phyloP scores from a whole-genome alignment of 2,888 invertebrate species.

The Drosophila rubida region DNA sequence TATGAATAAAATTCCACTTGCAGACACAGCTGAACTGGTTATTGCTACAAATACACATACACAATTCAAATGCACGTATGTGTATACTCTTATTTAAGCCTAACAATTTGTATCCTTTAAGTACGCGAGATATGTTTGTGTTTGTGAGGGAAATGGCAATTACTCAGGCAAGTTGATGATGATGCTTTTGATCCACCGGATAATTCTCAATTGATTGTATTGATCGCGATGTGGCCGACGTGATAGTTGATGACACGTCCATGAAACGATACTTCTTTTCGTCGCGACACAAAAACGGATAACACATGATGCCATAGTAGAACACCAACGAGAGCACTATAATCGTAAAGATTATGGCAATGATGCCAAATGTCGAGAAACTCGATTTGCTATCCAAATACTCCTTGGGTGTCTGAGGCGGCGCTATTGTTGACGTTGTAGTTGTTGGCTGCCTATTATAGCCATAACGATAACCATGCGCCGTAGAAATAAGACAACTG shows the following conservation, averaged over 20 bases:
- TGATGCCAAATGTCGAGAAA: slow-evolving; percentile 89
- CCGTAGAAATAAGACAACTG: slow-evolving; percentile 55
- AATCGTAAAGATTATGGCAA: slow-evolving; percentile 83
- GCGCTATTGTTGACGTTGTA: slow-evolving; percentile 58
- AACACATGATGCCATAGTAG: slow-evolving; percentile 89
- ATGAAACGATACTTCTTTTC: slow-evolving; percentile 84
- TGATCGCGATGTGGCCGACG: slow-evolving; percentile 84
- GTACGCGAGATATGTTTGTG: slow-evolving; percentile 12
- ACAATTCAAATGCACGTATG: neutral
- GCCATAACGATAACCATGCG: slow-evolving; percentile 47
- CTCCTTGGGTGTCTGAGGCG: slow-evolving; percentile 81
- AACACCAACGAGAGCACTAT: slow-evolving; percentile 84
- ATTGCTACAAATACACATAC: slow-evolving; percentile 24
- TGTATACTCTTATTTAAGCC: slow-evolving; percentile 10
- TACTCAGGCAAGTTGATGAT: slow-evolving; percentile 68
- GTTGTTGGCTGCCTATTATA: slow-evolving; percentile 44
- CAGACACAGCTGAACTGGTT: slow-evolving; percentile 39
- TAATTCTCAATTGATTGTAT: slow-evolving; percentile 84
- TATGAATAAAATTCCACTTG: slow-evolving; percentile 46
- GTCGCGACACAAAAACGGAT: slow-evolving; percentile 87
- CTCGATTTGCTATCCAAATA: slow-evolving; percentile 81
- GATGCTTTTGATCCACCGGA: slow-evolving; percentile 82
- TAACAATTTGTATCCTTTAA: slow-evolving; percentile 14
- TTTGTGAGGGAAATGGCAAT: neutral
- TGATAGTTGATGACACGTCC: slow-evolving; percentile 84